A percentile compares a stretch with the other conserved stretches of the same genome.
These are phyloP conservation scores for Ips typographus DNA, from an alignment of 1,140 invertebrate genomes.

Conservation along the genomic window DNA sequence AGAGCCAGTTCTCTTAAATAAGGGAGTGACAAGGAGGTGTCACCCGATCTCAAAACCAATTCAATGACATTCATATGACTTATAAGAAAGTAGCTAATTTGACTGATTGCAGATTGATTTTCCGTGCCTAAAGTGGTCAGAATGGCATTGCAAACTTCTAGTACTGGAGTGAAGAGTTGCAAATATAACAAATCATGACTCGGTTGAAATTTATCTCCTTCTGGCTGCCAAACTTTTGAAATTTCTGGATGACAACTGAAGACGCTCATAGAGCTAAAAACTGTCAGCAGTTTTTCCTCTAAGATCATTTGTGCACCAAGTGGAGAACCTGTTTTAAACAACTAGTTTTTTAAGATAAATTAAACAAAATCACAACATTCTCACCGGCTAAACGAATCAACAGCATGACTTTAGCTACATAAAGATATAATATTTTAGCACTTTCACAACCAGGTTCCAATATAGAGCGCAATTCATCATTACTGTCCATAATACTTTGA, in stretches of 20 bases:
- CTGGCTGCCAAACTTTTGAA: constrained; percentile 52
- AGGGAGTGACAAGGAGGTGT: constrained; percentile 62
- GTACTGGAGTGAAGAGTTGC: constrained; percentile 76
- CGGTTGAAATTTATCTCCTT: constrained; percentile 53
- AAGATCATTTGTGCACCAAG: constrained; percentile 76
- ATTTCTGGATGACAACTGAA: constrained; percentile 77
- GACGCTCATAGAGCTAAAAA: constrained; percentile 75
- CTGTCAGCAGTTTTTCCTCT: constrained; percentile 70
- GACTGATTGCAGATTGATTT: constrained; percentile 77
- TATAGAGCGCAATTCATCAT: constrained; percentile 68
- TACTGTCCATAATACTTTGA: constrained; percentile 74
- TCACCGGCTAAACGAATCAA: constrained; percentile 70
- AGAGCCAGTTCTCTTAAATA: constrained; percentile 57
- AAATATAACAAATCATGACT: constrained; percentile 69
- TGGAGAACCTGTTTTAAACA: constrained; percentile 46
- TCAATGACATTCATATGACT: constrained; percentile 80
- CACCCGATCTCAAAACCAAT: constrained; percentile 67
- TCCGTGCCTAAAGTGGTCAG: constrained; percentile 78
- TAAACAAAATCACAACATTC: background rate
- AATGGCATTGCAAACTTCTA: constrained; percentile 78
- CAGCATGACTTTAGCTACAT: constrained; percentile 85
- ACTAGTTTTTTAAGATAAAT: no score
- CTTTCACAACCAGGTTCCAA: constrained; percentile 69
- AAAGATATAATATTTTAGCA: constrained; percentile 79
- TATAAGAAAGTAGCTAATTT: constrained; percentile 77